Percentiles rank a stretch among this genome's conserved stretches.
phyloP scores from a whole-genome alignment of 2,113 vertebrate genomes.

The Periophthalmus modestus region DNA sequence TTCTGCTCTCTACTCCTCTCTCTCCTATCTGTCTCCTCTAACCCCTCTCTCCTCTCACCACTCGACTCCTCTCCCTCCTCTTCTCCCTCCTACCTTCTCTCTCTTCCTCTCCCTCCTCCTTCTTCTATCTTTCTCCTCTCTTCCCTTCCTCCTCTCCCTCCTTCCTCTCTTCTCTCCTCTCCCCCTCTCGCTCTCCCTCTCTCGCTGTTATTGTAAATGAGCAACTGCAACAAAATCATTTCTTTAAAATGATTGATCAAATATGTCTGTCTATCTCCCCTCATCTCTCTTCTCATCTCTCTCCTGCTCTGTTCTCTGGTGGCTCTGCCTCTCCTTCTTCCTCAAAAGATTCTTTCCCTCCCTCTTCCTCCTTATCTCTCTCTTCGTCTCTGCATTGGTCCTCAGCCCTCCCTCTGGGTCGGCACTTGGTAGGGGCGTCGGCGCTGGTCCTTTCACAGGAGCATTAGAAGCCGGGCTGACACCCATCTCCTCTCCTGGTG shows the following conservation, averaged over 20 bases:
- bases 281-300: neutral
- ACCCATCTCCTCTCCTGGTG: too few species aligned
- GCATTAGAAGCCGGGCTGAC: too few species aligned
- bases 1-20: too few species aligned
- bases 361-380: neutral
- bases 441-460: conserved; percentile 82
- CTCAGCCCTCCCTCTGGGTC: conserved; percentile 63
- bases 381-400: neutral
- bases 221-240: too few species aligned
- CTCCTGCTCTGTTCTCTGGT: neutral
- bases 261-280: neutral
- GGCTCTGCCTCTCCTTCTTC: too few species aligned
- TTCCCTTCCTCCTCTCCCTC: neutral
- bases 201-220: too few species aligned
- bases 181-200: neutral
- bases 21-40: too few species aligned
- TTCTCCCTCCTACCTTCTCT: neutral
- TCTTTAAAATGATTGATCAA: too few species aligned
- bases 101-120: neutral
- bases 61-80: too few species aligned
- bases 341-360: too few species aligned
- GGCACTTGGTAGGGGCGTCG: conserved; percentile 81
- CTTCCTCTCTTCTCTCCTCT: neutral
- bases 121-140: too few species aligned
- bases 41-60: too few species aligned